Base-by-base conservation (phyloP, 2,113 vertebrate species). In the Oryzias celebensis region DNA sequence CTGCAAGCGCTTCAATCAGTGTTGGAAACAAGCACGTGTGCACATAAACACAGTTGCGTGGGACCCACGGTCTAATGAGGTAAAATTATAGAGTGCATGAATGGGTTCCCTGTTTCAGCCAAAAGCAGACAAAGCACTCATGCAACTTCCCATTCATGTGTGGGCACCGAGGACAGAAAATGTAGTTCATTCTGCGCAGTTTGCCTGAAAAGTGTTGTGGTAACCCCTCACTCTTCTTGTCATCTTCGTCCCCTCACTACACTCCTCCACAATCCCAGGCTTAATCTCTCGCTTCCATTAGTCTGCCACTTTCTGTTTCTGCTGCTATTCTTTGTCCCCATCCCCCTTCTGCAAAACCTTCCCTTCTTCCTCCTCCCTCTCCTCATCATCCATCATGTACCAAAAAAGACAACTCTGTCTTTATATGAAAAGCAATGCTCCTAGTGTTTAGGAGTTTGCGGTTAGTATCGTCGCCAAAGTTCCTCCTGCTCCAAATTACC, bases 41-140 rank as follows among this genome's bases (percentile, higher is more conserved):
- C 18, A 75, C 65, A 77, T 54, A 55, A 14, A 0, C 26, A 57
- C 63, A 66, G 36, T 36, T 45, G 60, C 72, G 14, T 26, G 57
- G 43, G 65, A 51, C 77, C 46, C 71, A 53, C 70, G 62, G 24
- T 68, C 48, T 78, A 73, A 82, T 66, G 47, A 70, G 77, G 77
- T 20, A 23, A 62, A 80, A 72, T 69, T 41, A 4, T 18, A 24
- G 59, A 62, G 73, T 47, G 81, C 62, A 77, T 87, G 83, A 89
- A 88, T 82, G 80, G 66, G 58, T 2, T 52, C 31, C 68, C 68
- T 87, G 78, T 85, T 81, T 67, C 58, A 65, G 82, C 75, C 71
- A 43, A 49, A 18, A 52, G 73, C 67, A 46, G 24, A 83, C 84
- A 84, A 64, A 52, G 51, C 58, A 67, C 72, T 74, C 75, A 72